Conservation (phyloP, 2,797 vertebrate genomes). For the Siniperca undulata region DNA sequence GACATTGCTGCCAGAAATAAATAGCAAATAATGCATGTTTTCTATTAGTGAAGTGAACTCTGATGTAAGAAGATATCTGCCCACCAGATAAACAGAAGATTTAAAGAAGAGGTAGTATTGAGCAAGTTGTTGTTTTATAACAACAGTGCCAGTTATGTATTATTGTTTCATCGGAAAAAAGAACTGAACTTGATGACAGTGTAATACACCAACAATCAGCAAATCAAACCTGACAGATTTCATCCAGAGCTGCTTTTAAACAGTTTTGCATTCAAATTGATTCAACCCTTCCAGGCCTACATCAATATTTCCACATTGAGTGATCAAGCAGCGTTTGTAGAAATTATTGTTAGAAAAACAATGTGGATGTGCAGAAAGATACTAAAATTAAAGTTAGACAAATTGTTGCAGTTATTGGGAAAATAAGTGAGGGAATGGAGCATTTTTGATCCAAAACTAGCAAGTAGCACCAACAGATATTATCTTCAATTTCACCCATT, state of each 20-base stretch:
- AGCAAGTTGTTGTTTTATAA: background rate
- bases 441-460: too few relatives aligned
- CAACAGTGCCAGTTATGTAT: background rate
- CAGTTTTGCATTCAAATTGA: background rate
- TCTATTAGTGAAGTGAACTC: too few relatives aligned
- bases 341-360: background rate
- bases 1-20: too few relatives aligned
- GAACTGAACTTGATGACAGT: background rate
- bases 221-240: background rate
- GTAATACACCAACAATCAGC: background rate
- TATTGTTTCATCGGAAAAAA: background rate
- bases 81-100: too few relatives aligned
- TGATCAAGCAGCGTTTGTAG: background rate
- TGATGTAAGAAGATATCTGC: too few relatives aligned
- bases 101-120: background rate
- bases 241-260: background rate
- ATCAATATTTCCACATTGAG: background rate
- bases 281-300: background rate
- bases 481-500: background rate
- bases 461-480: background rate
- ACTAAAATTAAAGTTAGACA: background rate
- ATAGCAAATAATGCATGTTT: too few relatives aligned
- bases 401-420: background rate
- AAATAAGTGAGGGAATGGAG: background rate
- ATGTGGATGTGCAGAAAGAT: too few relatives aligned